Percentiles rank a stretch among this genome's conserved stretches.
These are phyloP conservation scores for Esox niger DNA, from an alignment of 2,113 vertebrate species.

Conservation along the genomic window DNA sequence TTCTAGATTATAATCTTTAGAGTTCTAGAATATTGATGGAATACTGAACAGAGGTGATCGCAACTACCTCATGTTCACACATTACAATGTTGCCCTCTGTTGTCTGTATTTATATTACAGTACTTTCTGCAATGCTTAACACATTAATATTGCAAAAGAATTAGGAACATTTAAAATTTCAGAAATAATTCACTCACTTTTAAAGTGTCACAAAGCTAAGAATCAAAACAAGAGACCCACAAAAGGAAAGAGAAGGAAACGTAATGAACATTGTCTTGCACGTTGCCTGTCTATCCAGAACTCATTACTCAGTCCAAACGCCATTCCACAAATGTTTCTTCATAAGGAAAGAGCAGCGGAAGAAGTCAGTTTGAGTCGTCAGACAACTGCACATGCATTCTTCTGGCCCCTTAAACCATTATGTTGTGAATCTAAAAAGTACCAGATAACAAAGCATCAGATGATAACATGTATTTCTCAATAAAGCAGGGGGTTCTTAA, in stretches of 20 bases:
- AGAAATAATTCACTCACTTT: constrained; percentile 14
- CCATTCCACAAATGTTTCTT: no score
- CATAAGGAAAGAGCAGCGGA: no score
- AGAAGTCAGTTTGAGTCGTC: no score
- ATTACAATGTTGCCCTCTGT: constrained; percentile 46
- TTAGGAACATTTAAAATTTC: constrained; percentile 7
- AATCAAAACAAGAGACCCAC: constrained; percentile 13
- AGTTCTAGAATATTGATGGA: constrained; percentile 19
- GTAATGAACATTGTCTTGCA: constrained; percentile 18
- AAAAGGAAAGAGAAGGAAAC: constrained; percentile 14
- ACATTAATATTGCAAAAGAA: neutral
- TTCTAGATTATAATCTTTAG: neutral
- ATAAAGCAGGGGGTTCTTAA: constrained; percentile 8
- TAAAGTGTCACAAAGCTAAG: neutral
- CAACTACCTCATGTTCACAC: neutral
- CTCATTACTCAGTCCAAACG: no score
- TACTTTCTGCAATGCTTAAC: neutral
- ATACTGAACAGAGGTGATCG: neutral
- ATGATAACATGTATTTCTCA: constrained; percentile 21
- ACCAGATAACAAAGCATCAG: constrained; percentile 22
- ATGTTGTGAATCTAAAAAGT: constrained; percentile 40
- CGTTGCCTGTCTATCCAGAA: no score
- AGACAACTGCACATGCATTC: constrained; percentile 61
- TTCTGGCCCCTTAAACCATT: constrained; percentile 62
- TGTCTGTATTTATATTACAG: constrained; percentile 31